Base-by-base conservation (phyloP, 2,113 vertebrate species). In the Chaetura pelagica region DNA sequence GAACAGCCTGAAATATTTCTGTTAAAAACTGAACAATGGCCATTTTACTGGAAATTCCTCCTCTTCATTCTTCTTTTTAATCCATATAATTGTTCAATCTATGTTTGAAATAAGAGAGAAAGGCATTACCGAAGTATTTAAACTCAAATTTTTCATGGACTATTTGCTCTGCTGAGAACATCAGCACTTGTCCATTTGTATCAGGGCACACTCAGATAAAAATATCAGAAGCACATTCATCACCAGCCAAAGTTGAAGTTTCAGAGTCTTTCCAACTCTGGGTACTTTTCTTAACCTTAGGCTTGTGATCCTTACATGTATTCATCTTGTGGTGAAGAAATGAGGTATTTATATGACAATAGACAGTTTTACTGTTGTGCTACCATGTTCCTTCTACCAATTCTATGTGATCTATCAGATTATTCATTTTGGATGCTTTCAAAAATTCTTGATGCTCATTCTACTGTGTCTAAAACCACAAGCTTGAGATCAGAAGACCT, bases 31-130 rank as follows among this genome's bases (percentile, higher is more conserved):
- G 54, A 78, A 78, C 77, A 59, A 75, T 42, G 69, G 12, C 40
- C 30, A 54, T 9, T 27, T 42, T 82, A 87, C 74, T 89, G 49
- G 21, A 87, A 95, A 93, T 73, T 93, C 35, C 40, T 83, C 34
- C 14, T 72, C 63, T 80, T 79, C 26, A 69, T 40, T 57, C 24
- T 51, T 71, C 69, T 87, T 87, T 71, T 82, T 85, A 79, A 88
- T 49, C 59, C 72, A 68, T 68, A 51, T 91, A 87, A 94, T 57
- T 87, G 84, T n/a, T 84, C 48, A 30, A 20, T 58, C 49, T 78
- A 72, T 32, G 15, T 85, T 92, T 84, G 42, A 35, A 74, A 83
- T 72, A 90, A 91, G 85, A 87, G 54, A 84, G 92, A 94, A 89
- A 81, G 84, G 74, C 62, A 85, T 82, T 84, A 86, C 64, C 61